phyloP scores from a whole-genome alignment of 2,888 invertebrate species.

The Clepsis dumicolana region DNA sequence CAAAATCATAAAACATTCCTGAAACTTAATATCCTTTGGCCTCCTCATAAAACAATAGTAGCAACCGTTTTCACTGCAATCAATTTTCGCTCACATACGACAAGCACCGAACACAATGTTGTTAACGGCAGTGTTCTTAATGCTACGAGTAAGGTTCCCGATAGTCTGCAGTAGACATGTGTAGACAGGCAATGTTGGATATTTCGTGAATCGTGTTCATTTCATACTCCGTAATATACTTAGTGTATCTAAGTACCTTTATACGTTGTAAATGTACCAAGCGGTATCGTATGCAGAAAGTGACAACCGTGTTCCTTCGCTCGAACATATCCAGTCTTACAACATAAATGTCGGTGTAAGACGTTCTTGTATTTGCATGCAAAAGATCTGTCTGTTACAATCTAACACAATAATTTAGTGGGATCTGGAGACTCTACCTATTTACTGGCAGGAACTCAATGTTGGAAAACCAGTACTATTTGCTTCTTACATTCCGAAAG shows the following conservation, averaged over 20 bases:
- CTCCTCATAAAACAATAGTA: not conserved
- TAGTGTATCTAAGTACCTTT: no score
- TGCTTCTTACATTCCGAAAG: no score
- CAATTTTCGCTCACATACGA: not conserved
- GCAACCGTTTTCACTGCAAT: not conserved
- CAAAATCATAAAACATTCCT: no score
- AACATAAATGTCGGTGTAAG: not conserved
- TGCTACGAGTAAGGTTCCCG: conserved; percentile 8
- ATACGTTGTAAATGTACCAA: not conserved
- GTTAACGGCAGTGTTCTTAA: conserved; percentile 9
- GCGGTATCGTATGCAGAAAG: not conserved
- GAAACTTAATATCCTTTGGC: not conserved
- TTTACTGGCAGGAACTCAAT: no score
- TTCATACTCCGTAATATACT: conserved; percentile 2
- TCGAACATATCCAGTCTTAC: not conserved
- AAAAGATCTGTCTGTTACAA: no score
- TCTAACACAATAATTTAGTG: no score
- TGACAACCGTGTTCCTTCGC: no score
- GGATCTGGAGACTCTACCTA: no score
- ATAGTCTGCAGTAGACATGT: conserved; percentile 36
- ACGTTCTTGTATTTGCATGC: no score
- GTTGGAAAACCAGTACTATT: no score
- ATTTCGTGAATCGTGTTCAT: conserved; percentile 2
- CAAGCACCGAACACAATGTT: conserved; percentile 15
- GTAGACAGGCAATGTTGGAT: conserved; percentile 26